A percentile compares a stretch with the other conserved stretches of the same genome.
Conservation (phyloP, 2,888 invertebrate species). For the Drosophila prostipennis region DNA sequence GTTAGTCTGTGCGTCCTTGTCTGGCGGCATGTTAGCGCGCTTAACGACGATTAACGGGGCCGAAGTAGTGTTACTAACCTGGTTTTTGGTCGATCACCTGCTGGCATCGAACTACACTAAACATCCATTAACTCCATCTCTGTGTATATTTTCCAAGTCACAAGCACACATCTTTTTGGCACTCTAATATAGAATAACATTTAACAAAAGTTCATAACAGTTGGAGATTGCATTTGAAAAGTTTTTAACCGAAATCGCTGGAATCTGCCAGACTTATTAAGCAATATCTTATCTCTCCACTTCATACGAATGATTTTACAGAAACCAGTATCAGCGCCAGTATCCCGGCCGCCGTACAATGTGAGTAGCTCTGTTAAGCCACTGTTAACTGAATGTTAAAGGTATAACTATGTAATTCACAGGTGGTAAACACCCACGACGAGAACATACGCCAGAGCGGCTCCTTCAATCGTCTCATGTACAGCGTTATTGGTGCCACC, state of each 20-base stretch:
- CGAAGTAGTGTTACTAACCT: slow-evolving; percentile 54
- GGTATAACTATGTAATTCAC: neutral
- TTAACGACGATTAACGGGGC: slow-evolving; percentile 56
- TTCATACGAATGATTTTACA: slow-evolving; percentile 55
- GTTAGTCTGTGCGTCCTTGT: slow-evolving; percentile 45
- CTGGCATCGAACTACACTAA: slow-evolving; percentile 46
- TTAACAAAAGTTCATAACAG: slow-evolving; percentile 67
- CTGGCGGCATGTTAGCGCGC: slow-evolving; percentile 56
- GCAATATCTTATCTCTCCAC: slow-evolving; percentile 23
- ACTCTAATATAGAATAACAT: slow-evolving; percentile 55
- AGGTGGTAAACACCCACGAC: slow-evolving; percentile 86
- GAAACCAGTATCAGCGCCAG: slow-evolving; percentile 84
- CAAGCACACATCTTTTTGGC: slow-evolving; percentile 32
- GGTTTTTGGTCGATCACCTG: slow-evolving; percentile 38
- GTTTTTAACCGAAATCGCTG: slow-evolving; percentile 19
- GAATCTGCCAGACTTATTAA: slow-evolving; percentile 18
- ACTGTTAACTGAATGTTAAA: slow-evolving; percentile 2
- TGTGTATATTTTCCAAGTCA: slow-evolving; percentile 74
- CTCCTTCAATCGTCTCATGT: slow-evolving; percentile 96
- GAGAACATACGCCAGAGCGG: slow-evolving; percentile 96
- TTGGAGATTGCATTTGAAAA: slow-evolving; percentile 33
- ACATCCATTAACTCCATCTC: slow-evolving; percentile 65
- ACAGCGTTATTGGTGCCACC: slow-evolving; percentile 93
- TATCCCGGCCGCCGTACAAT: slow-evolving; percentile 84
- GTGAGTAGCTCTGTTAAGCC: slow-evolving; percentile 69